A percentile compares a stretch with the other conserved stretches of the same genome.
Evolutionary conservation across 2,888 invertebrate species (phyloP).

Genomic region (Leptura quadrifasciata): DNA sequence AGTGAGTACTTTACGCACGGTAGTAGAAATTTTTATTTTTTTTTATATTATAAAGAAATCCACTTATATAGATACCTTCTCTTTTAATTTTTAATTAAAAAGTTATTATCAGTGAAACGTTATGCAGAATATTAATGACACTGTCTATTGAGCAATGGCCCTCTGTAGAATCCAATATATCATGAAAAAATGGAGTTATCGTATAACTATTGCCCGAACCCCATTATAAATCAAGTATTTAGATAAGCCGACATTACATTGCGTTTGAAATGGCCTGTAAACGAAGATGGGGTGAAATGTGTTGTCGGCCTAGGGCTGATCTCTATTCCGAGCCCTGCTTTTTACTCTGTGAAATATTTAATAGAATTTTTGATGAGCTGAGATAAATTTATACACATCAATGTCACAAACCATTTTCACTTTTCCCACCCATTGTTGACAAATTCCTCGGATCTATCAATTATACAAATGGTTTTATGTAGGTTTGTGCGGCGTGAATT

Average conservation of each 20-base stretch:
- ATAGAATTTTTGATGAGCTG: slow-evolving; percentile 54
- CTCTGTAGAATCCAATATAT: neutral
- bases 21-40: no score
- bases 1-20: no score
- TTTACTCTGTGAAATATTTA: slow-evolving; percentile 55
- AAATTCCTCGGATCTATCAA: slow-evolving; percentile 51
- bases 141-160: neutral
- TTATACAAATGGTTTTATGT: slow-evolving; percentile 49
- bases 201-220: slow-evolving; percentile 40
- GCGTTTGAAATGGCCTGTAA: slow-evolving; percentile 57
- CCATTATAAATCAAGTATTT: slow-evolving; percentile 60
- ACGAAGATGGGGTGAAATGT: slow-evolving; percentile 55
- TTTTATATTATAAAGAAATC: no score
- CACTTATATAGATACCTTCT: no score
- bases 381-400: slow-evolving; percentile 55
- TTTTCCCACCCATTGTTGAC: slow-evolving; percentile 49
- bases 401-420: slow-evolving; percentile 54
- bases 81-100: no score
- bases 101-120: neutral
- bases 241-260: slow-evolving; percentile 56
- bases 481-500: slow-evolving; percentile 40
- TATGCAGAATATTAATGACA: neutral
- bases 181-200: slow-evolving; percentile 29
- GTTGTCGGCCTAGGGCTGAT: slow-evolving; percentile 50
- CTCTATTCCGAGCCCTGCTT: slow-evolving; percentile 36